Conservation (phyloP, 2,113 vertebrate species). For the Prochilodus magdalenae region DNA sequence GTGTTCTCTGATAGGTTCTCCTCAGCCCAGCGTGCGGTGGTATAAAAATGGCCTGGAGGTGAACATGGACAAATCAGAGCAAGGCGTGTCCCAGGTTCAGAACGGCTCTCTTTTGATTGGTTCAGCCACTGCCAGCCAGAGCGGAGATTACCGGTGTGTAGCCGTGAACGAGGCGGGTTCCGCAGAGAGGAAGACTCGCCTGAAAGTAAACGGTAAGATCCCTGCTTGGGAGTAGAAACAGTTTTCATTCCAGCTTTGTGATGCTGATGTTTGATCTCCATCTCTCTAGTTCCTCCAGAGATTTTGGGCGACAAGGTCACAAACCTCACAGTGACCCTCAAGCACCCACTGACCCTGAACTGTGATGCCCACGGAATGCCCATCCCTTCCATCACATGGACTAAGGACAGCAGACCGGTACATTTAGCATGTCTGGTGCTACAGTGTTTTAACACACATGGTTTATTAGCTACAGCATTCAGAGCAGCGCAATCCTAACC, state of each 20-base stretch:
- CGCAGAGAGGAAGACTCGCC: slow-evolving; percentile 76
- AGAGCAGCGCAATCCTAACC: too few species aligned
- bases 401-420: slow-evolving; percentile 81
- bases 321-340: slow-evolving; percentile 81
- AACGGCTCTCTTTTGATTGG: slow-evolving; percentile 82
- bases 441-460: too few species aligned
- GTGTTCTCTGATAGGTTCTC: slow-evolving; percentile 75
- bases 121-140: slow-evolving; percentile 74
- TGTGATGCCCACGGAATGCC: slow-evolving; percentile 83
- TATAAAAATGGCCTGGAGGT: slow-evolving; percentile 81
- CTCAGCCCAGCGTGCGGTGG: slow-evolving; percentile 81
- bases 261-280: slow-evolving; percentile 19
- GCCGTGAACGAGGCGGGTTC: slow-evolving; percentile 86
- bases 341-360: slow-evolving; percentile 82
- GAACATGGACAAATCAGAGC: slow-evolving; percentile 67
- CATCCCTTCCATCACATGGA: slow-evolving; percentile 80
- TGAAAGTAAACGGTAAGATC: slow-evolving; percentile 83
- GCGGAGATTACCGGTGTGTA: slow-evolving; percentile 85
- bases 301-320: slow-evolving; percentile 74
- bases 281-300: slow-evolving; percentile 80
- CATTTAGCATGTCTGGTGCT: slow-evolving; percentile 63
- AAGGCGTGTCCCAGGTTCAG: slow-evolving; percentile 63
- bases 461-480: too few species aligned
- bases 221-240: too few species aligned
- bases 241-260: too few species aligned